Conservation (phyloP, 2,888 invertebrate species). For the Zele albiditarsus region DNA sequence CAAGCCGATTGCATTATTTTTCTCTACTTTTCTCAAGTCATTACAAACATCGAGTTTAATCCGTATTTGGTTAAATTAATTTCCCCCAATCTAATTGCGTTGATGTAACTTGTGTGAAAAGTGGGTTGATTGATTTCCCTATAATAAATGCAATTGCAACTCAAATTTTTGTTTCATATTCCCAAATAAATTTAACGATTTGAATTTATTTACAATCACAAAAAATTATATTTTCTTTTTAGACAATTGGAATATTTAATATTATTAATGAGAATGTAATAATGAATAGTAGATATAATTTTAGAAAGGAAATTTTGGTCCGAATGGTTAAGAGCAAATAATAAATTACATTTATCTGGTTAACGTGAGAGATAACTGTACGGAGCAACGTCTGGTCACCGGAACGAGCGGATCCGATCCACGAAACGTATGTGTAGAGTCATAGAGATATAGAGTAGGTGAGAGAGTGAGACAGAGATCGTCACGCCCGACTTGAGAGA, state of each 20-base stretch:
- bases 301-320: constrained; percentile 51
- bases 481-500: constrained; percentile 52
- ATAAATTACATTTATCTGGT: constrained; percentile 49
- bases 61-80: constrained; percentile 67
- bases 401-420: not conserved
- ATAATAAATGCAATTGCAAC: not conserved
- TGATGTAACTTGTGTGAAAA: constrained; percentile 9
- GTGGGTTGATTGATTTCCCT: constrained; percentile 32
- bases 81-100: constrained; percentile 37
- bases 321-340: constrained; percentile 39
- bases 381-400: constrained; percentile 14
- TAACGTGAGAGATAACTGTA: constrained; percentile 24
- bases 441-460: constrained; percentile 26
- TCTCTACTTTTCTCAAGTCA: constrained; percentile 59
- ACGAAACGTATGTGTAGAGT: constrained; percentile 12
- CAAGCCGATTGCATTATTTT: constrained; percentile 62
- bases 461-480: constrained; percentile 26
- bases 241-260: not conserved
- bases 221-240: not conserved
- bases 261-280: not conserved
- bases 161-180: not conserved
- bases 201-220: not conserved
- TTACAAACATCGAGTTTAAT: constrained; percentile 32
- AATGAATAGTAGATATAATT: constrained; percentile 8
- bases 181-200: not conserved